Evolutionary conservation across 2,888 invertebrate genomes (phyloP), one percentile per base, ranked within the genome.

Genomic region (Drosophila dives): DNA sequence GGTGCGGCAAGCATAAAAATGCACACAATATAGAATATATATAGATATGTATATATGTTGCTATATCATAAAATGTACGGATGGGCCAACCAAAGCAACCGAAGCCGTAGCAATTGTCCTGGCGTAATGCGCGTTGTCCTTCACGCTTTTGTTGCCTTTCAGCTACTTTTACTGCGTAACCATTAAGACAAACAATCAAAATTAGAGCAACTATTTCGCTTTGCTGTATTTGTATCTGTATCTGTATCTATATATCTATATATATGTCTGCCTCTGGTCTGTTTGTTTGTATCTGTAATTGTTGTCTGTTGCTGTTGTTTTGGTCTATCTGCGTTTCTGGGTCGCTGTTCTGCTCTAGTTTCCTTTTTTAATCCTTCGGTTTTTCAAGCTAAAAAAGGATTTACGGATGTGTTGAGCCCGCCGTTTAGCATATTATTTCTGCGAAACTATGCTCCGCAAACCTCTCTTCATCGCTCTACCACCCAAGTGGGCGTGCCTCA

Each of bases 301-400:
- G 23, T 23, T 45, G 53, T 20, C 33, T 48, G 49, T 32, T 50
- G 49, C 29, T 54, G 34, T 54, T 36, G 34, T 36, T 55, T 29
- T 23, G 38, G 55, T 38, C 40, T 26, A n/a, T 17, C 20, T 55
- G 5, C 26, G 38, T 55, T 11, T 17, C 38, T n/a, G 65, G 51
- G 38, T 49, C 42, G 55, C 50, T 32, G 26, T 49, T 45, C 23
- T 90, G 87, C 90, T 87, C 90, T 87, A 90, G 81, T 87, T 87
- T 87, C 83, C 81, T 83, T 86, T 86, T 90, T 87, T 86, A 87
- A 86, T 90, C 90, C 89, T 90, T 90, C 89, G 89, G 87, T 45
- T 86, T 87, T 89, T 89, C 87, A 65, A 71, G 82, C 74, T 90
- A 83, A 90, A 90, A 87, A 87, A 87, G 90, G 87, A 87, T 87